These are phyloP conservation scores for Torymus texanus DNA, from an alignment of 2,888 invertebrate species.

Conservation along the genomic window DNA sequence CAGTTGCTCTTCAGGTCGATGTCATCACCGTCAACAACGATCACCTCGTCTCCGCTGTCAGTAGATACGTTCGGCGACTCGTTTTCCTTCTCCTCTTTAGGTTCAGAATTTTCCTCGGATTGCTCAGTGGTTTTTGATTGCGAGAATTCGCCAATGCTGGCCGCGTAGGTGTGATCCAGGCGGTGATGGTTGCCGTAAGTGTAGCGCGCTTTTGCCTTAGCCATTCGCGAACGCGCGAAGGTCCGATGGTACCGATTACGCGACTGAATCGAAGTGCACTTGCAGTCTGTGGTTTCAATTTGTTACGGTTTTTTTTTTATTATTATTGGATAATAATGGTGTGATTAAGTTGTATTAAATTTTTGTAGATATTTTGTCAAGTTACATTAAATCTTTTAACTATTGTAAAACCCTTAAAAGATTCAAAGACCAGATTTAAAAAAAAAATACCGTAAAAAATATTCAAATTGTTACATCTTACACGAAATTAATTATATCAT, in stretches of 20 bases:
- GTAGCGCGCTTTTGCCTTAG: constrained; percentile 35
- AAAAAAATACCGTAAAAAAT: too few relatives aligned
- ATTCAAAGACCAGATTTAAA: too few relatives aligned
- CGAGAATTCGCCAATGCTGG: constrained; percentile 3
- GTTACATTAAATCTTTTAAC: too few relatives aligned
- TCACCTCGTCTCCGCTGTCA: not conserved
- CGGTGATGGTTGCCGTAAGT: constrained; percentile 48
- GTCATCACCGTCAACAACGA: constrained; percentile 35
- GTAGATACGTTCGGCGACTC: not conserved
- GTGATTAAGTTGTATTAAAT: too few relatives aligned
- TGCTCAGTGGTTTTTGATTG: not conserved
- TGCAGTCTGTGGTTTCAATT: too few relatives aligned
- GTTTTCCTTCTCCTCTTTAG: constrained; percentile 1
- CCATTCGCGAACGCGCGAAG: constrained; percentile 21
- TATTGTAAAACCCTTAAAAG: too few relatives aligned
- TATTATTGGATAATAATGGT: too few relatives aligned
- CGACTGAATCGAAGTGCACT: too few relatives aligned
- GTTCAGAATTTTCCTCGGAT: not conserved
- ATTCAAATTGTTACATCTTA: too few relatives aligned
- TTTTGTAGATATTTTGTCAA: too few relatives aligned
- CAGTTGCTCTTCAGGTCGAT: constrained; percentile 44
- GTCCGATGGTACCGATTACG: not conserved
- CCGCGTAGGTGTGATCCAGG: constrained; percentile 55
- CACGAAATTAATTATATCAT: too few relatives aligned
- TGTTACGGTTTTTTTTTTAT: too few relatives aligned